phyloP scores from a whole-genome alignment of 1,140 invertebrate species.

The Plodia interpunctella region DNA sequence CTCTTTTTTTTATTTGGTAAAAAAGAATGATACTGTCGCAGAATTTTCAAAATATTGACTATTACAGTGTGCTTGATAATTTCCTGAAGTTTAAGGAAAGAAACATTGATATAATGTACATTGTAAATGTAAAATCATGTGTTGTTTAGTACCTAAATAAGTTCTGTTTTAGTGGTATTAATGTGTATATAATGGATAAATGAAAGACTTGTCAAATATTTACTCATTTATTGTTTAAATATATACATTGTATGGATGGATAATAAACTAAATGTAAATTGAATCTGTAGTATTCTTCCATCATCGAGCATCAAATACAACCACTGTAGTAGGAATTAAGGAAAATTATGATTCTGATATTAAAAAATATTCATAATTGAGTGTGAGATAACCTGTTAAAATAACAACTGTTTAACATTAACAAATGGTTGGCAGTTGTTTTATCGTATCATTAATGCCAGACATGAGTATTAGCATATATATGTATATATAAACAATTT shows the following conservation, averaged over 20 bases:
- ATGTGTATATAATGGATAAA: constrained; percentile 27
- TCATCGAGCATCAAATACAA: constrained; percentile 82
- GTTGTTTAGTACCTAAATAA: not conserved
- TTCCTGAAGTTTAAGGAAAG: not conserved
- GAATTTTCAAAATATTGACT: no score
- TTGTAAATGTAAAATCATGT: not conserved
- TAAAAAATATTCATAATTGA: no score
- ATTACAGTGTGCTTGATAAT: not conserved
- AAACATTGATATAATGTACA: no score
- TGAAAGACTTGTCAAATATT: constrained; percentile 52
- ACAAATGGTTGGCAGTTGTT: no score
- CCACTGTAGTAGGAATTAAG: constrained; percentile 78
- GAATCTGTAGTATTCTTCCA: constrained; percentile 3
- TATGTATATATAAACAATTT: not conserved
- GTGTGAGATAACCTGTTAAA: no score
- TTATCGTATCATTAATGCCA: no score
- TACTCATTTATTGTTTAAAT: constrained; percentile 56
- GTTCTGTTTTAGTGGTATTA: constrained; percentile 9
- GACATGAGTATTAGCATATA: no score
- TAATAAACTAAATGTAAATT: constrained; percentile 51
- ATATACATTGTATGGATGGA: constrained; percentile 46
- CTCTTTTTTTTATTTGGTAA: no score
- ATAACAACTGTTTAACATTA: no score
- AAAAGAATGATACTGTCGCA: no score
- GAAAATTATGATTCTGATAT: constrained; percentile 33